A percentile compares a stretch with the other conserved stretches of the same genome.
These are phyloP conservation scores for Spheniscus humboldti DNA, from an alignment of 2,797 vertebrate species.

Conservation along the genomic window DNA sequence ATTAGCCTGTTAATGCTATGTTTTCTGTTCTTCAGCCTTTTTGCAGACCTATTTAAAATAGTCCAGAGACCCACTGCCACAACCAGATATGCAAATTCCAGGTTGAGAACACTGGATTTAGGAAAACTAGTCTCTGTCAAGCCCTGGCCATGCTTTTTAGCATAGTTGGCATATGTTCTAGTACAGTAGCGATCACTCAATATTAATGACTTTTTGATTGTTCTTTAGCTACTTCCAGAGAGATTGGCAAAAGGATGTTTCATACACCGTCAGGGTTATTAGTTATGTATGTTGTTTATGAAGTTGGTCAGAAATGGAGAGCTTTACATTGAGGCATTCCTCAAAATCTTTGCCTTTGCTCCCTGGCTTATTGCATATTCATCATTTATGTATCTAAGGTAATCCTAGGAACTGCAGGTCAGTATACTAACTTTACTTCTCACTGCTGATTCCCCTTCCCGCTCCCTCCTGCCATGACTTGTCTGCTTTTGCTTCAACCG, in stretches of 20 bases:
- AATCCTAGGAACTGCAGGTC: background rate
- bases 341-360: background rate
- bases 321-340: background rate
- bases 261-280: background rate
- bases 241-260: background rate
- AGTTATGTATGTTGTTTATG: background rate
- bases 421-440: background rate
- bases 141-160: background rate
- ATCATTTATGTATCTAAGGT: background rate
- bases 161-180: background rate
- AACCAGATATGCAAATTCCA: background rate
- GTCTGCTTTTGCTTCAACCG: background rate
- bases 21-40: background rate
- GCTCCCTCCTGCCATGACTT: background rate
- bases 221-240: background rate
- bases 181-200: background rate
- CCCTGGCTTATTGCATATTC: background rate
- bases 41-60: background rate
- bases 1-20: background rate
- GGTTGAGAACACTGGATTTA: background rate
- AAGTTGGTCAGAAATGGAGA: background rate
- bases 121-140: background rate
- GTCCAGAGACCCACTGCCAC: background rate
- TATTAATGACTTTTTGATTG: background rate
- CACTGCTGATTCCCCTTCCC: background rate